Conservation (phyloP, 1,140 invertebrate genomes). For the Scaptomyza pallida region DNA sequence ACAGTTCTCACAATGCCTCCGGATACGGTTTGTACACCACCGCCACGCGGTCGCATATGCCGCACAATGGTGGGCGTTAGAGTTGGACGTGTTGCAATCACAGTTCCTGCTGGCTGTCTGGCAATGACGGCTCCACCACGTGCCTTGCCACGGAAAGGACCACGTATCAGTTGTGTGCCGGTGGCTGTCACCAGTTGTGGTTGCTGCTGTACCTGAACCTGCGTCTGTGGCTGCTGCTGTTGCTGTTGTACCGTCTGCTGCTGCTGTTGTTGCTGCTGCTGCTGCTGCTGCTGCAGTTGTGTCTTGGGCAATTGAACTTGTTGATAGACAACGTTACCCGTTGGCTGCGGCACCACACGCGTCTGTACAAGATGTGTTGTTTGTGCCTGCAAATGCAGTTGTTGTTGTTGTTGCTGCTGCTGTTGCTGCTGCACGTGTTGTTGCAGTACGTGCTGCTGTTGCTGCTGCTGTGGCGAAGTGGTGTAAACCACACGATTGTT, state of each 20-base stretch:
- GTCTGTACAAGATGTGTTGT: conserved; percentile 68
- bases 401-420: conserved; percentile 70
- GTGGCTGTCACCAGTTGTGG: conserved; percentile 48
- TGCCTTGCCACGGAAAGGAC: conserved; percentile 54
- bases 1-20: conserved; percentile 49
- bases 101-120: conserved; percentile 39
- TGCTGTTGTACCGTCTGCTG: conserved; percentile 51
- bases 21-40: conserved; percentile 19
- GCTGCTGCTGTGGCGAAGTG: conserved; percentile 68
- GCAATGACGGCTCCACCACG: conserved; percentile 55
- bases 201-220: conserved; percentile 41
- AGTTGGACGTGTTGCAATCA: conserved; percentile 43
- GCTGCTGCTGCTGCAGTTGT: conserved; percentile 43
- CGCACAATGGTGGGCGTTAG: conserved; percentile 61
- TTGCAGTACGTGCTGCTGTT: conserved; percentile 59
- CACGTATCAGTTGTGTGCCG: conserved; percentile 52
- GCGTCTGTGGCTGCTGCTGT: conserved; percentile 16
- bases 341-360: conserved; percentile 66
- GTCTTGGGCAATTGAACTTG: conserved; percentile 66
- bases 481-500: conserved; percentile 74
- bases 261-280: conserved; percentile 26
- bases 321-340: conserved; percentile 67
- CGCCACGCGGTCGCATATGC: conserved; percentile 61
- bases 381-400: conserved; percentile 63
- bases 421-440: conserved; percentile 75